Evolutionary conservation across 2,113 vertebrate genomes (phyloP), one percentile per base, ranked within the genome.

Genomic region (Plotosus lineatus): DNA sequence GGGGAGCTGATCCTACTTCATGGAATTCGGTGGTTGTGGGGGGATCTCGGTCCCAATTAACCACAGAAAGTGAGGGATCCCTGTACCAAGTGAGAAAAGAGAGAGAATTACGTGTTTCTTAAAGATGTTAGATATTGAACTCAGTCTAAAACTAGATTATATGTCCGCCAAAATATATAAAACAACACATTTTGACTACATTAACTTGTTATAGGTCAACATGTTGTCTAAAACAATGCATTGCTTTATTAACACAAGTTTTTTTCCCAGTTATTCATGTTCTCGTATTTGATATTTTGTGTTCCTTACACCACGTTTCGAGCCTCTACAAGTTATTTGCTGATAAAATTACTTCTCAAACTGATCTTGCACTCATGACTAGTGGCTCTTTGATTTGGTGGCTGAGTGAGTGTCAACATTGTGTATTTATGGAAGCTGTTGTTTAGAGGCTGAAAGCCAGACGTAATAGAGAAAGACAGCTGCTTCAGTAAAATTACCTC

Each of bases 391-490:
- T 53, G 60, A 55, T 53, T 55, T 48, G n/a, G 31, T 38, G n/a
- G 17, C 40, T 80, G 80, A 90, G 89, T 77, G 78, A 86, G 88
- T 90, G 85, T 90, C 87, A 88, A 87, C 82, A n/a, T 82, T 89
- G 86, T 91, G 91, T 92, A 91, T 93, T 92, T 92, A 92, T 84
- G 87, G 89, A 88, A 84, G 85, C 88, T 90, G 90, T 80, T 79
- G 86, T 85, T 76, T 88, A 23, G 1, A 82, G 84, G 89, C 87
- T 83, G 4, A 1, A 77, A 86, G 91, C 90, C 91, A 93, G 89
- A 83, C 56, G 42, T 51, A 40, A 61, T 84, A 72, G 89, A 69
- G 42, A 4, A 73, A 85, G 87, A 88, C 82, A 85, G 86, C 83
- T 86, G 91, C 90, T 87, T 75, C 46, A 42, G 44, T 68, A 78